Percentiles rank a stretch among this genome's conserved stretches.
phyloP scores from a whole-genome alignment of 2,797 vertebrate genomes.

The Parotocinclus haroldoi region DNA sequence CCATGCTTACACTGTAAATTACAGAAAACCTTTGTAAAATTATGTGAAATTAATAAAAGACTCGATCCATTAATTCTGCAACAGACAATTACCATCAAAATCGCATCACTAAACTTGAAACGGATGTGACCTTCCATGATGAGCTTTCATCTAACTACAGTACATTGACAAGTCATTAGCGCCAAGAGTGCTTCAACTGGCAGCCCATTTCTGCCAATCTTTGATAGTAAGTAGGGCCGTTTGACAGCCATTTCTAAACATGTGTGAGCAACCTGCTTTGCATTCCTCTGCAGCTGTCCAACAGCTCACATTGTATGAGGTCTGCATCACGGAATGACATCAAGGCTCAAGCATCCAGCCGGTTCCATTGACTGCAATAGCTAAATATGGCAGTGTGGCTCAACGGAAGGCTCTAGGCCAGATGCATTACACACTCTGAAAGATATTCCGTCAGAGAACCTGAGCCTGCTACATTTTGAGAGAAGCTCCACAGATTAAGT shows the following conservation, averaged over 20 bases:
- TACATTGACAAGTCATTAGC: slow-evolving; percentile 22
- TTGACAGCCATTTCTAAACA: slow-evolving; percentile 36
- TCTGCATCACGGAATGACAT: slow-evolving; percentile 50
- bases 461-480: slow-evolving; percentile 23
- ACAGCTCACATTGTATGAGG: slow-evolving; percentile 36
- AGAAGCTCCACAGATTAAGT: slow-evolving; percentile 23
- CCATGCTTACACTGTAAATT: too few species aligned
- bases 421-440: slow-evolving; percentile 47
- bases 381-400: slow-evolving; percentile 55
- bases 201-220: slow-evolving; percentile 1
- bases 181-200: slow-evolving; percentile 8
- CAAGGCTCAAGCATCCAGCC: slow-evolving; percentile 42
- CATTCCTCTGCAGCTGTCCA: slow-evolving; percentile 21
- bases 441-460: slow-evolving; percentile 40
- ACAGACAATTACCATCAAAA: too few species aligned
- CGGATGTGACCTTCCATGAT: slow-evolving; percentile 15
- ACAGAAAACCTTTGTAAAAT: too few species aligned
- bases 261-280: slow-evolving; percentile 28
- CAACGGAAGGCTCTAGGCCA: slow-evolving; percentile 21
- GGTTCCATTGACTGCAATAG: slow-evolving; percentile 54
- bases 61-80: too few species aligned
- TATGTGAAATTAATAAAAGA: too few species aligned
- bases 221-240: slow-evolving; percentile 21
- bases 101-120: neutral
- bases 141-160: slow-evolving; percentile 12